These are phyloP conservation scores for Perca fluviatilis DNA, from an alignment of 2,113 vertebrate genomes.

Conservation along the genomic window DNA sequence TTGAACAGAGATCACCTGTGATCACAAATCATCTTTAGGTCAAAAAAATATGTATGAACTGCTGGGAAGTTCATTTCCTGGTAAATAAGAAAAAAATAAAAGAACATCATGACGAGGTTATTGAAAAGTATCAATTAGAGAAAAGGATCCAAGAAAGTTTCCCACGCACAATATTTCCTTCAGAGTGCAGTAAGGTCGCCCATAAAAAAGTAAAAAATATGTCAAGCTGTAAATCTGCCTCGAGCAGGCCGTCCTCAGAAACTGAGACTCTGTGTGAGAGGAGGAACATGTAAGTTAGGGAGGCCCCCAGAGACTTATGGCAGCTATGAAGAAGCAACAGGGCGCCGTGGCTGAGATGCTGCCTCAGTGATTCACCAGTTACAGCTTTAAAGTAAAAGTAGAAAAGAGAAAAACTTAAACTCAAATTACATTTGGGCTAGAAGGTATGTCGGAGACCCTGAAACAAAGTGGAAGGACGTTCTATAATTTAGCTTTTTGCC, in stretches of 20 bases:
- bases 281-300: not conserved
- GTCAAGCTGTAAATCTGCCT: conserved; percentile 31
- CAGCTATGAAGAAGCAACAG: not conserved
- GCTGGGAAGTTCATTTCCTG: not conserved
- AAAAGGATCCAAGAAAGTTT: not conserved
- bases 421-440: not conserved
- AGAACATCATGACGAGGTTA: not conserved
- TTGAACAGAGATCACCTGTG: not conserved
- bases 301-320: not conserved
- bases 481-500: not conserved
- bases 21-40: not conserved
- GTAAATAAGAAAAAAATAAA: not conserved
- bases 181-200: not conserved
- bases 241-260: not conserved
- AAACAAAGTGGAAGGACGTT: not conserved
- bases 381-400: not conserved
- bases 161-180: not conserved
- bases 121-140: not conserved
- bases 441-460: not conserved
- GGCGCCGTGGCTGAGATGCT: not conserved
- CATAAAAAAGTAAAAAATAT: conserved; percentile 19
- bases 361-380: not conserved
- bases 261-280: not conserved
- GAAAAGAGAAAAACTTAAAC: not conserved
- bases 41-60: not conserved